Conservation (phyloP, 2,113 vertebrate genomes). For the Mugil cephalus region DNA sequence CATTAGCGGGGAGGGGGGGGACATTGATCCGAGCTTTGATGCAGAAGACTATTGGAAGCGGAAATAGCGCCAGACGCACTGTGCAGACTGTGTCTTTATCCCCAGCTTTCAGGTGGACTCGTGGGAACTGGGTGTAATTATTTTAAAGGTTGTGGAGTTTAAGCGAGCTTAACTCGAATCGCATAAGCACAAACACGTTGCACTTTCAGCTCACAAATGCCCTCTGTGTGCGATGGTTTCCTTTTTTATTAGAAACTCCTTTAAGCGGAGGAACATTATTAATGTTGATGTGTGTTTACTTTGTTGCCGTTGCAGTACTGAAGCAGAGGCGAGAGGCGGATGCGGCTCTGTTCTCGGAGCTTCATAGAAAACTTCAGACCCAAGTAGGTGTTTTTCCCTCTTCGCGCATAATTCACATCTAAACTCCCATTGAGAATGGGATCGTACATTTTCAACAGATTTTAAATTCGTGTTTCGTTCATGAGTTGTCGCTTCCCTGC, state of each 20-base stretch:
- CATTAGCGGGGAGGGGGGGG: slow-evolving; percentile 56
- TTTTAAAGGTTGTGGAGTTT: too few relatives aligned
- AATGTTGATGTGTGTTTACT: too few relatives aligned
- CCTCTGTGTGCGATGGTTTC: too few relatives aligned
- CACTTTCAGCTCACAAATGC: too few relatives aligned
- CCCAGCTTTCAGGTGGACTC: background rate
- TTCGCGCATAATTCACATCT: too few relatives aligned
- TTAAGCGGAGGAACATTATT: too few relatives aligned
- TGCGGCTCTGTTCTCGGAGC: slow-evolving; percentile 94
- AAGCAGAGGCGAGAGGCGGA: slow-evolving; percentile 94
- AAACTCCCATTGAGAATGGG: too few relatives aligned
- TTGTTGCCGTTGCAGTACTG: slow-evolving; percentile 83
- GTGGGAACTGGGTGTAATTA: background rate
- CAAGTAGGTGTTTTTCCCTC: slow-evolving; percentile 85
- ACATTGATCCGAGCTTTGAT: slow-evolving; percentile 49
- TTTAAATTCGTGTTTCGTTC: background rate
- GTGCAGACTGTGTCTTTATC: slow-evolving; percentile 18
- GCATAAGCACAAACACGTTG: too few relatives aligned
- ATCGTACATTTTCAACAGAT: too few relatives aligned
- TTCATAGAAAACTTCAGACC: slow-evolving; percentile 95
- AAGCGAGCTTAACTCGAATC: too few relatives aligned
- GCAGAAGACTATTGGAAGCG: slow-evolving; percentile 29
- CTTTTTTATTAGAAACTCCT: too few relatives aligned
- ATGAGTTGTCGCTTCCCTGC: background rate
- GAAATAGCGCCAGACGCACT: slow-evolving; percentile 47